Evolutionary conservation across 2,888 invertebrate genomes (phyloP).

Genomic region (Lampropteryx suffumata): DNA sequence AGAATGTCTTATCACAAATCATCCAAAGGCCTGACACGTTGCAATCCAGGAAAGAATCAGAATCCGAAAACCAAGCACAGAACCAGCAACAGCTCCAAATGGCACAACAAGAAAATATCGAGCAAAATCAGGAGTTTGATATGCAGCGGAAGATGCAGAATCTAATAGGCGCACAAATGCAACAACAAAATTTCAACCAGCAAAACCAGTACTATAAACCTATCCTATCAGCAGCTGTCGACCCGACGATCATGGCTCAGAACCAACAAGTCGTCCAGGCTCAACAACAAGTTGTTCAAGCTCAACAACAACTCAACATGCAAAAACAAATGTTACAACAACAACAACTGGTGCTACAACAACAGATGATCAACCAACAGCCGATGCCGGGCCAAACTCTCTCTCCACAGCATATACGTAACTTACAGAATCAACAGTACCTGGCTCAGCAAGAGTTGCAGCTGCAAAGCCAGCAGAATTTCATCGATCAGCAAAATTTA

Average conservation of each 20-base stretch:
- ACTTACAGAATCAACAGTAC: conserved; percentile 77
- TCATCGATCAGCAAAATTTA: conserved; percentile 81
- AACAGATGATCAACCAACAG: conserved; percentile 73
- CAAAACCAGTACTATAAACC: conserved; percentile 64
- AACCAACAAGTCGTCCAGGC: conserved; percentile 76
- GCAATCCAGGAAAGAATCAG: conserved; percentile 70
- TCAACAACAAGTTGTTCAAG: conserved; percentile 71
- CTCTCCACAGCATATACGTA: conserved; percentile 71
- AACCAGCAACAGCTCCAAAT: conserved; percentile 49
- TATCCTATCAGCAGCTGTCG: conserved; percentile 55
- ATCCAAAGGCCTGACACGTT: conserved; percentile 72
- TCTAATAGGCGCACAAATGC: conserved; percentile 58
- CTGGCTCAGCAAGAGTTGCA: conserved; percentile 78
- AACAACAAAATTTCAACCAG: conserved; percentile 60
- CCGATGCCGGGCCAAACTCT: conserved; percentile 74
- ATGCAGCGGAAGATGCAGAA: conserved; percentile 61
- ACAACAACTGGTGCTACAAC: conserved; percentile 75
- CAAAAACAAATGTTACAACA: conserved; percentile 77
- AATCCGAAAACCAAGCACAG: conserved; percentile 61
- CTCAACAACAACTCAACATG: conserved; percentile 74
- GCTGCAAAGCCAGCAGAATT: conserved; percentile 80
- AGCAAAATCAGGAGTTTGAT: conserved; percentile 32
- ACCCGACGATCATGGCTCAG: conserved; percentile 65
- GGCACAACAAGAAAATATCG: conserved; percentile 35
- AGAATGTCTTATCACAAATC: conserved; percentile 72